Evolutionary conservation across 92 coral and sea anemone species (phyloP).

Genomic region (Epizoanthus stellaris): DNA sequence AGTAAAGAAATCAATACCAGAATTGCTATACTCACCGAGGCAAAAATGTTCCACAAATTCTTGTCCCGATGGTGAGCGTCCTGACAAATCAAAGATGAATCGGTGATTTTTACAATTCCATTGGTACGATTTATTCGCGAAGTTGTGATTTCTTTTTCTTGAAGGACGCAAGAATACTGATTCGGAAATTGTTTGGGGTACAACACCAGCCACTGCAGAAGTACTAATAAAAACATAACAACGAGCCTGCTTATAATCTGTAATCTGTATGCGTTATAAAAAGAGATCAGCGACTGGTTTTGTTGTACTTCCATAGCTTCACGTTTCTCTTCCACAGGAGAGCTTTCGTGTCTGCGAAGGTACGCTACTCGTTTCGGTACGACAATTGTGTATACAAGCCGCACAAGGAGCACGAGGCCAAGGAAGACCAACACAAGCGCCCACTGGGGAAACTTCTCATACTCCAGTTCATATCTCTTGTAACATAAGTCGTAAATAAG

Average conservation of each 20-base stretch:
- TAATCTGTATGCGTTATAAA: not conserved
- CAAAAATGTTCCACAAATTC: conserved; percentile 18
- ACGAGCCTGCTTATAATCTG: not conserved
- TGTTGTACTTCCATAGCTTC: not conserved
- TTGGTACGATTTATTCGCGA: not conserved
- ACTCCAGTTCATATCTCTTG: conserved; percentile 3
- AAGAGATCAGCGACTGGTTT: not conserved
- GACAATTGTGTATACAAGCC: not conserved
- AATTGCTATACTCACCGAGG: not conserved
- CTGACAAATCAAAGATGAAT: not conserved
- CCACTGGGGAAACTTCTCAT: conserved; percentile 19
- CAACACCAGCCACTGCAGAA: not conserved
- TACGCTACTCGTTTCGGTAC: conserved; percentile 2
- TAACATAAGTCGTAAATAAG: not conserved
- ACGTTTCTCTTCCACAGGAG: not conserved
- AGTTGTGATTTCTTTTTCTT: not conserved
- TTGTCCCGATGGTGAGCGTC: not conserved
- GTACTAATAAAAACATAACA: not conserved
- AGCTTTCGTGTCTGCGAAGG: not conserved
- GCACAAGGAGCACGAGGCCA: not conserved
- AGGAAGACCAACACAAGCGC: not conserved
- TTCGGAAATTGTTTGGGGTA: not conserved
- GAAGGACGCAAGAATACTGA: not conserved
- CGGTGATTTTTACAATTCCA: not conserved
- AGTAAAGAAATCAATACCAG: not conserved